Base-by-base conservation (phyloP, 2,888 invertebrate species). In the Apamea sordens region DNA sequence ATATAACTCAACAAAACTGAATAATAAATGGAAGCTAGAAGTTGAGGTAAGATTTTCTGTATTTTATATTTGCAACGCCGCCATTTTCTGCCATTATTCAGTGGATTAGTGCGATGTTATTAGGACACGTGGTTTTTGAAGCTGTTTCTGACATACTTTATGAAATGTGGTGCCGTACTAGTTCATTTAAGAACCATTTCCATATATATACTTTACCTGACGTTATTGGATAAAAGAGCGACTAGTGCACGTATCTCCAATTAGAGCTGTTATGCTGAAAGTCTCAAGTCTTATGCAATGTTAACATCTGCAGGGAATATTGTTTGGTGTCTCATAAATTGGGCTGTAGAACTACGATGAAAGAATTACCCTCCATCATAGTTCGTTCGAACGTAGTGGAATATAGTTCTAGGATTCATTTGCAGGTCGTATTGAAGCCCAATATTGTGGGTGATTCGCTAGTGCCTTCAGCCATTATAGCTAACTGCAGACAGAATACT, bases 41-140 rank as follows among this genome's bases (percentile, higher is more conserved):
- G 4, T 32, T 65, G 15, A 83, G 85, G 85, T 85, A 76, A 87
- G 85, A 77, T 65, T 73, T 73, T 44, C 15, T 41, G 2, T 15
- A 8, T 65, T 56, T n/a, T 68, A 11, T 56, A 32, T 64, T 44
- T 36, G 11, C 8, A 21, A 28, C 5, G 24, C 10, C 1, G 24
- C 7, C 32, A 28, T 84, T 18, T 63, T 13, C 10, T 3, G 18
- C 32, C 2, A 63, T 59, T 65, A 68, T 32, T 36, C 5, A 72
- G 4, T 28, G 10, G 10, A 28, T 63, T 36, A 32, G 8, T 32
- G 7, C 1, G 3, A 21, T 28, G 2, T 36, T 21, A 59, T 44
- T 6, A 2, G 1, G n/a, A 6, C 83, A 81, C 76, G 82, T 83
- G 85, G 71, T 41, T 65, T 73, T 85, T 28, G 3, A 36, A 53